phyloP scores from a whole-genome alignment of 2,888 invertebrate species.

The Crossocerus cetratus region DNA sequence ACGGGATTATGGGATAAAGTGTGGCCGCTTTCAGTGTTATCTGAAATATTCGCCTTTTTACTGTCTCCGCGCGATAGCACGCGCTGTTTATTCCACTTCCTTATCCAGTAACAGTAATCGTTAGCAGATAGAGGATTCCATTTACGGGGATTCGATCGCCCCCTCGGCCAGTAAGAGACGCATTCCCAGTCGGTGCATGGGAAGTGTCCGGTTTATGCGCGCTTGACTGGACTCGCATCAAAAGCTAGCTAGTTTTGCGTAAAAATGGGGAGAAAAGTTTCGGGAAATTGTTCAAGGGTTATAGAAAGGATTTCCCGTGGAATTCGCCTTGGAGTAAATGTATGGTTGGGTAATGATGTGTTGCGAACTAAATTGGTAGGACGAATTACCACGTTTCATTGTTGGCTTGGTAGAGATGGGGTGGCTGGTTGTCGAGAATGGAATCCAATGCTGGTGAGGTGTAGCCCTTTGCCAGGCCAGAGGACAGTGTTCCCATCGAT shows the following conservation, averaged over 20 bases:
- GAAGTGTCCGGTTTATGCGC: too few relatives aligned
- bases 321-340: too few relatives aligned
- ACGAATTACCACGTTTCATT: conserved; percentile 70
- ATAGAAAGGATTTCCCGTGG: too few relatives aligned
- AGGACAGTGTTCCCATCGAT: conserved; percentile 88
- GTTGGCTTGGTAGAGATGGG: conserved; percentile 70
- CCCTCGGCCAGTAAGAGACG: background rate
- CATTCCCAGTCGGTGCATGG: too few relatives aligned
- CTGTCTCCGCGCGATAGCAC: conserved; percentile 17
- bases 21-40: conserved; percentile 35
- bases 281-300: too few relatives aligned
- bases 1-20: conserved; percentile 5
- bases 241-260: too few relatives aligned
- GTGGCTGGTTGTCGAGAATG: conserved; percentile 82
- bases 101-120: conserved; percentile 42
- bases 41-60: conserved; percentile 38
- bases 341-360: too few relatives aligned
- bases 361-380: too few relatives aligned
- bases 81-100: conserved; percentile 39
- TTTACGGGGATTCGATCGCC: background rate
- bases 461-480: conserved; percentile 89
- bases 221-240: too few relatives aligned
- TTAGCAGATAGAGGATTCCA: conserved; percentile 24
- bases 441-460: conserved; percentile 90
- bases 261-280: too few relatives aligned